phyloP scores from a whole-genome alignment of 2,797 vertebrate genomes.

The Phoeniculus purpureus region DNA sequence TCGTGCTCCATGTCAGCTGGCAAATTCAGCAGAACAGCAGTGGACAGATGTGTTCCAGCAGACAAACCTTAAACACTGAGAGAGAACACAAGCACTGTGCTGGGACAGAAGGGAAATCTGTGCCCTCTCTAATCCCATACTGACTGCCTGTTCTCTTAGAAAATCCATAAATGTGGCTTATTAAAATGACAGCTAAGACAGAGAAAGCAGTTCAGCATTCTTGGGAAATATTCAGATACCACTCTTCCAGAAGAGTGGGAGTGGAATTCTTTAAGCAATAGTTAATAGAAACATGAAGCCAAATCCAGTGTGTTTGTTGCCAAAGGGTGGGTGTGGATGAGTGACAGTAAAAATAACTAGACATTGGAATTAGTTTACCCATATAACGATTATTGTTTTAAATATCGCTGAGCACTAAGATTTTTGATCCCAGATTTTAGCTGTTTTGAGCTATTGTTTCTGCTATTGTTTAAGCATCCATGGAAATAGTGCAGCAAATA shows the following conservation, averaged over 20 bases:
- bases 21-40: background rate
- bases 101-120: background rate
- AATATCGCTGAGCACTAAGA: background rate
- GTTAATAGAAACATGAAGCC: conserved; percentile 22
- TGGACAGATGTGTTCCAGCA: background rate
- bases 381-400: background rate
- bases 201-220: background rate
- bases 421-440: background rate
- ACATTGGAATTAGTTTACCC: background rate
- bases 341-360: conserved; percentile 36
- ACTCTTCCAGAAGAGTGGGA: background rate
- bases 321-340: conserved; percentile 38
- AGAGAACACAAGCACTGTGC: background rate
- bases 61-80: background rate
- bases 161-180: background rate
- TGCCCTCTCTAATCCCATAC: background rate
- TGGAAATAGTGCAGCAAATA: background rate
- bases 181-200: background rate
- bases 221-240: background rate
- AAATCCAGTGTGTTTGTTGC: conserved; percentile 32
- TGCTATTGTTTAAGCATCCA: background rate
- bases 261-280: background rate
- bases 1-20: background rate
- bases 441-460: background rate
- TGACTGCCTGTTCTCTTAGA: background rate